Base-by-base conservation (phyloP, 2,888 invertebrate species). In the Timandra comae region DNA sequence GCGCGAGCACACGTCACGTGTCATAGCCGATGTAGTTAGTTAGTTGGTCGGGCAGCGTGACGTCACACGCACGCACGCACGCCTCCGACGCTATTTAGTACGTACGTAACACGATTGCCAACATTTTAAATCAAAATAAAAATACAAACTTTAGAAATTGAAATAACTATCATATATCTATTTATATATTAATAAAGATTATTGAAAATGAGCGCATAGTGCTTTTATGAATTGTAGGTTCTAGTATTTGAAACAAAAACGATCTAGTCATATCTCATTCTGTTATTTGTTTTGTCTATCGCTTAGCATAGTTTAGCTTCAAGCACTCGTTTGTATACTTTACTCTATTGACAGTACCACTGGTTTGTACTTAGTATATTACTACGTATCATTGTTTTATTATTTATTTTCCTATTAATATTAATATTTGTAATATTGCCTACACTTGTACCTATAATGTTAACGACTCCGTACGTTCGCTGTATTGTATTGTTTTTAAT, bases 271-370 rank as follows among this genome's bases (percentile, higher is more conserved):
- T 85, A 85, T 85, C 82, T 76, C 61, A 65, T 76, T 84, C 71
- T 63, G 74, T 78, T 75, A 67, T 71, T 69, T 75, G 63, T 72
- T 78, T 74, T 76, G 63, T 74, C 78, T 78, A 74, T 77, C 72
- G 84, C 84, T 82, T 85, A 84, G 84, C 79, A 85, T 84, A 85
- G 81, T 81, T 79, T 85, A 84, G 85, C 85, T 85, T 82, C 84
- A 85, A 85, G 85, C 85, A 82, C 78, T 62, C 54, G 54, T 59
- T 61, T 56, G 53, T 59, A 58, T 56, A 47, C 48, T 61, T 61
- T 48, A 57, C 53, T 57, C 46, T 61, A 56, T 50, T 57, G 49
- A 52, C 51, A 41, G 48, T 61, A 57, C 56, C 42, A 46, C 50
- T 43, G 35, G 51, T 53, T 49, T 56, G 39, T 49, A 52, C 43